Base-by-base conservation (phyloP, 2,113 vertebrate species). In the Pholis gunnellus region DNA sequence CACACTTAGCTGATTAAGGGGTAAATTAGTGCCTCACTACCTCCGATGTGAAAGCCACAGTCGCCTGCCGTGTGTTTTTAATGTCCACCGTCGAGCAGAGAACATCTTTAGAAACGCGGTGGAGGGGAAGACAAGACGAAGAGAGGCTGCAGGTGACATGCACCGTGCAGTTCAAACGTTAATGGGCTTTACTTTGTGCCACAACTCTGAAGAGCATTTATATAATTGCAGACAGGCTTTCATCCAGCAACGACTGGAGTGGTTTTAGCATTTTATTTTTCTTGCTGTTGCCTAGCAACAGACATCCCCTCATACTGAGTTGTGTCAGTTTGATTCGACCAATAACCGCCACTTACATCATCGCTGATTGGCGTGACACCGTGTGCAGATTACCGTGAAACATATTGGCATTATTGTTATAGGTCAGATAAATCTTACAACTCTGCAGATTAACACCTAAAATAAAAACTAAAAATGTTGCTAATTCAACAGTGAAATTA, bases 281-380 rank as follows among this genome's bases (percentile, higher is more conserved):
- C 86, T 87, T 93, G 91, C 93, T 90, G 95, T 95, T 95, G 85
- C 94, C 93, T 95, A 94, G 95, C 94, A 95, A 95, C 95, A 91
- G 93, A 92, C 88, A 91, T 90, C 86, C 88, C 89, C 81, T 90
- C 76, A 80, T 91, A 81, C 89, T 81, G 87, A 88, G 92, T 95
- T 93, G 81, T 91, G 89, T 92, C 89, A 84, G 87, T 91, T 92
- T 86, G 84, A 93, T 89, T 88, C 75, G 22, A 88, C 90, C 90
- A 89, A 88, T 92, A 92, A 92, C 77, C 70, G 81, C 75, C 11
- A 63, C 80, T 89, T 81, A 87, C 87, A 89, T 92, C 74, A 76
- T 60, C 18, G 7, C 87, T 65, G 68, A 81, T 64, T 50, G 27
- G 68, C 60, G 71, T 52, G 65, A 54, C 56, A 63, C 22, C 0